Evolutionary conservation across 2,888 invertebrate genomes (phyloP).

Genomic region (Heliconius hortense): DNA sequence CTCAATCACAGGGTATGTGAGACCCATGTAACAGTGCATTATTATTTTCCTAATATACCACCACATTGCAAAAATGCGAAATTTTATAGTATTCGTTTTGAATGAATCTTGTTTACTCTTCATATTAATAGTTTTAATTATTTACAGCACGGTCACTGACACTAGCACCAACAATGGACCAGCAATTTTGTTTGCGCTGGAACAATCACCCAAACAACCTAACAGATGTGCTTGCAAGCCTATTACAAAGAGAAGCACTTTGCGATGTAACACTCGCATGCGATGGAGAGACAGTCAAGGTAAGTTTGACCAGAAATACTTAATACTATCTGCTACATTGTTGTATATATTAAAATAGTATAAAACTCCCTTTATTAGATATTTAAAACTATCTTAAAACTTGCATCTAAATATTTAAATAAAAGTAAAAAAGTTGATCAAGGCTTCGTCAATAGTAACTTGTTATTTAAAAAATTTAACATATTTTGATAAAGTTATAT

Average conservation of each 20-base stretch:
- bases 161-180: conserved; percentile 85
- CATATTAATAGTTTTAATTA: conserved; percentile 59
- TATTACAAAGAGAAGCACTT: conserved; percentile 92
- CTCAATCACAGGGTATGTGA: conserved; percentile 56
- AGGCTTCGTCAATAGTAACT: background rate
- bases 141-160: conserved; percentile 81
- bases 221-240: conserved; percentile 93
- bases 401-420: background rate
- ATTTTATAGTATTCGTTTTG: conserved; percentile 44
- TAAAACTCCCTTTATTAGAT: background rate
- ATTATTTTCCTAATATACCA: conserved; percentile 20
- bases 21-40: conserved; percentile 33
- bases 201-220: conserved; percentile 96
- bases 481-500: background rate
- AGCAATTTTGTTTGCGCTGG: conserved; percentile 96
- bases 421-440: background rate
- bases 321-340: background rate
- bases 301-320: conserved; percentile 50
- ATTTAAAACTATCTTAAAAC: background rate
- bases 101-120: conserved; percentile 51
- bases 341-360: background rate
- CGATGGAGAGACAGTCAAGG: conserved; percentile 93
- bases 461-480: background rate
- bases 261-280: conserved; percentile 97
- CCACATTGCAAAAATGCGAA: conserved; percentile 41